phyloP scores from a whole-genome alignment of 1,140 invertebrate species.

The Cephus cinctus region DNA sequence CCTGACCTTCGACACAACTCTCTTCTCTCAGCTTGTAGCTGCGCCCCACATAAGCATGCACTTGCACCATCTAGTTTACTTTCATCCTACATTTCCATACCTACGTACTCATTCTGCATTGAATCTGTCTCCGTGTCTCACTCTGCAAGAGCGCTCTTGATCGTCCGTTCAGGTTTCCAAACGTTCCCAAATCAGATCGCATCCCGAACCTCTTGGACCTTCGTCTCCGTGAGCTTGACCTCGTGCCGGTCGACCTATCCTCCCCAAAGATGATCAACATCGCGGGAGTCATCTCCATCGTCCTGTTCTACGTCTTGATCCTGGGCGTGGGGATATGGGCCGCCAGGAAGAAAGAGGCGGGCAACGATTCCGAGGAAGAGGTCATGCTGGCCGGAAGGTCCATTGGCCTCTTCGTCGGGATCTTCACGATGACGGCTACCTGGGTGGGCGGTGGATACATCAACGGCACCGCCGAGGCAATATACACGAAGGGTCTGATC shows the following conservation, averaged over 20 bases:
- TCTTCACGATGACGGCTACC: constrained; percentile 99
- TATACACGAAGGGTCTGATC: constrained; percentile 86
- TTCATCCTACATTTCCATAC: too few relatives aligned
- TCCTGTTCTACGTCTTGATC: constrained; percentile 92
- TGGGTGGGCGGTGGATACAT: constrained; percentile 99
- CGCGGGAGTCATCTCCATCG: constrained; percentile 86
- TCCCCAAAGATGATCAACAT: constrained; percentile 81
- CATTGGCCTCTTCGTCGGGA: constrained; percentile 94
- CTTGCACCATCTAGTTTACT: too few relatives aligned
- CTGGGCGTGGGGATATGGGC: constrained; percentile 94
- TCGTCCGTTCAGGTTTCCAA: constrained; percentile 46
- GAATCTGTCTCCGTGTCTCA: too few relatives aligned
- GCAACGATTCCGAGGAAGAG: constrained; percentile 88
- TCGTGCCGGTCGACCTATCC: constrained; percentile 44
- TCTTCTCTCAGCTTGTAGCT: too few relatives aligned
- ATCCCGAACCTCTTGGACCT: constrained; percentile 45
- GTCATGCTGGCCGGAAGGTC: constrained; percentile 96
- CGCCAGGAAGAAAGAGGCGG: constrained; percentile 82
- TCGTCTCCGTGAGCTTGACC: constrained; percentile 45
- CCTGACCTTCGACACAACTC: too few relatives aligned
- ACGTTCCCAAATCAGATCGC: constrained; percentile 44
- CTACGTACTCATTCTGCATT: too few relatives aligned
- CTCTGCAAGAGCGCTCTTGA: too few relatives aligned
- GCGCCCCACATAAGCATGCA: too few relatives aligned
- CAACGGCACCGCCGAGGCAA: constrained; percentile 95